Percentiles rank a stretch among this genome's conserved stretches.
Conservation (phyloP, 2,888 invertebrate species). For the Invenusta paracnida region DNA sequence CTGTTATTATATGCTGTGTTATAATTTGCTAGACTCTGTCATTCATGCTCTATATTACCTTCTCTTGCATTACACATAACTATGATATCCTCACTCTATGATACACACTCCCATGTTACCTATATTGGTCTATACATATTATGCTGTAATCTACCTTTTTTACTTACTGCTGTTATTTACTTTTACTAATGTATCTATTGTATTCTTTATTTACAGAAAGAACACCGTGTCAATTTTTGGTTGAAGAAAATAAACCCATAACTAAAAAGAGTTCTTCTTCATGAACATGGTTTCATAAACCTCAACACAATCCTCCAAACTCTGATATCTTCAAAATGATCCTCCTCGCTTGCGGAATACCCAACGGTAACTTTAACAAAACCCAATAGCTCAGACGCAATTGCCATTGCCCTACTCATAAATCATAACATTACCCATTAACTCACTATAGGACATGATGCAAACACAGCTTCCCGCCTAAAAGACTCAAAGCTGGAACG, state of each 20-base stretch:
- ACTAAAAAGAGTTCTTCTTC: slow-evolving; percentile 11
- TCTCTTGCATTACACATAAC: too few relatives aligned
- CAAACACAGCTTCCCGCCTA: not conserved
- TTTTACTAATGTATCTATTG: too few relatives aligned
- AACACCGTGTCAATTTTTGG: slow-evolving; percentile 8
- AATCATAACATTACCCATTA: not conserved
- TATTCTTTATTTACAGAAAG: too few relatives aligned
- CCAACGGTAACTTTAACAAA: not conserved
- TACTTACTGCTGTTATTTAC: too few relatives aligned
- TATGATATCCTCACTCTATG: too few relatives aligned
- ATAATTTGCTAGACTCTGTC: too few relatives aligned
- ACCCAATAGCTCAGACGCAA: slow-evolving; percentile 6
- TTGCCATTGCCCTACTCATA: slow-evolving; percentile 11
- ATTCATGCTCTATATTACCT: too few relatives aligned
- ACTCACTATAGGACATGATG: not conserved
- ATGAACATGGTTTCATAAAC: not conserved
- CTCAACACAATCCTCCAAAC: not conserved
- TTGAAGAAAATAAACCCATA: not conserved
- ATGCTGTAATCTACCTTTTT: too few relatives aligned
- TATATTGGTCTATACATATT: too few relatives aligned
- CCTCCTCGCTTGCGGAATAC: not conserved
- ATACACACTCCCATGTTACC: too few relatives aligned
- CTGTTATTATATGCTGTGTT: too few relatives aligned
- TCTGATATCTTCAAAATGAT: not conserved
- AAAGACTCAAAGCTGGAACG: slow-evolving; percentile 16